phyloP scores from a whole-genome alignment of 2,113 vertebrate genomes.

The Climacteris rufus region DNA sequence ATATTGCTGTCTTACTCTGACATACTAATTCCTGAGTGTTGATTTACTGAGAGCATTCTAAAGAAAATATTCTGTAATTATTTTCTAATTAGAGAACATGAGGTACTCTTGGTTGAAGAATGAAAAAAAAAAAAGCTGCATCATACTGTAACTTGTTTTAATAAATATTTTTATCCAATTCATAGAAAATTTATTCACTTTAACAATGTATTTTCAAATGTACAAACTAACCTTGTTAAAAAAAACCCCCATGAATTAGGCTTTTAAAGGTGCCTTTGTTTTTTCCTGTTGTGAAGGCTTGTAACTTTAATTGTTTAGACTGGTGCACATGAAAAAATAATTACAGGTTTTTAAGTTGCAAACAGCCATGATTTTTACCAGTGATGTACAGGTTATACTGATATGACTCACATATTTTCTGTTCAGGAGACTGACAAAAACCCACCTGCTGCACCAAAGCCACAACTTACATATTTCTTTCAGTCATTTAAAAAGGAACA shows the following conservation, averaged over 20 bases:
- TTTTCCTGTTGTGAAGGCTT: neutral
- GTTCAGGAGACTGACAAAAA: neutral
- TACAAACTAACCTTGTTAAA: neutral
- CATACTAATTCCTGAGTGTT: neutral
- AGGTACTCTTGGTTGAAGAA: neutral
- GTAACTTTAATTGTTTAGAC: neutral
- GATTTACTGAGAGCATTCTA: neutral
- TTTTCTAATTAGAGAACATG: neutral
- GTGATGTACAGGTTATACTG: neutral
- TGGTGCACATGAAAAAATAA: neutral
- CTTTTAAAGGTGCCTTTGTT: neutral
- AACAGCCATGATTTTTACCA: neutral
- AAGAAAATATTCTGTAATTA: neutral
- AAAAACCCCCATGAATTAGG: neutral
- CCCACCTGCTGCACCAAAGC: neutral
- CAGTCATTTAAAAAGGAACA: neutral
- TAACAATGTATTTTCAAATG: neutral
- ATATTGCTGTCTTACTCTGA: neutral
- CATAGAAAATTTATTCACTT: neutral
- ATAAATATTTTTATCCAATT: neutral
- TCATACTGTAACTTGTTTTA: neutral
- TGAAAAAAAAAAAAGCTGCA: neutral
- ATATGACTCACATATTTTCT: neutral
- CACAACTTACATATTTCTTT: neutral
- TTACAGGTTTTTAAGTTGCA: neutral